Evolutionary conservation across 2,113 vertebrate species (phyloP), one percentile per base, ranked within the genome.

Genomic region (Campylorhamphus procurvoides): DNA sequence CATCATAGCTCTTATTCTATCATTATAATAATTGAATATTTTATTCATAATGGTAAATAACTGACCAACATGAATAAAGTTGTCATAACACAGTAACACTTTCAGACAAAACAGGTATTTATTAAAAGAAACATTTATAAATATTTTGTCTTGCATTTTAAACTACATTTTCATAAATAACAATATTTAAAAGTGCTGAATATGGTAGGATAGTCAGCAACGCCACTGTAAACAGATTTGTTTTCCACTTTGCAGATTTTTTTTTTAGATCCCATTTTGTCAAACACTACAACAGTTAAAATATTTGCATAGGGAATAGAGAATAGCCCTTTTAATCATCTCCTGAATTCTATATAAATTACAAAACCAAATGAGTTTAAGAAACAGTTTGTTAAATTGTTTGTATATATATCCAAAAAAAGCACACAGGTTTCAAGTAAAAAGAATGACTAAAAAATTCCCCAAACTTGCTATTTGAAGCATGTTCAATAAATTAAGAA

Each of bases 291-390:
- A 97, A 98, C 97, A 98, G 97, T 98, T 98, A 98, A 98, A 98
- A 98, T 98, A 98, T 98, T 98, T 98, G 98, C 98, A 98, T 98
- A 98, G 98, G 98, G 98, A 98, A 97, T 97, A 98, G 97, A 97
- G 97, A 98, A 98, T 98, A 98, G 98, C 98, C 98, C 98, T 98
- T 98, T 97, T 96, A 97, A 97, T 98, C 90, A 89, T 97, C 97
- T 98, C 98, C 98, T 98, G 98, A 98, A 98, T 98, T 98, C 98
- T 98, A 96, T 98, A 97, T 97, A 98, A 98, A 97, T 98, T 98
- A 98, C 97, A 98, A 98, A 98, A 98, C 95, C 96, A 98, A 98
- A 97, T 95, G 96, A 97, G 94, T 90, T 97, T 97, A 97, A 97
- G 97, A 98, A 98, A 98, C 94, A 97, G 96, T 91, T 97, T 31